Percentiles rank a stretch among this genome's conserved stretches.
These are phyloP conservation scores for Mixornis gularis DNA, from an alignment of 2,113 vertebrate species.

Conservation along the genomic window DNA sequence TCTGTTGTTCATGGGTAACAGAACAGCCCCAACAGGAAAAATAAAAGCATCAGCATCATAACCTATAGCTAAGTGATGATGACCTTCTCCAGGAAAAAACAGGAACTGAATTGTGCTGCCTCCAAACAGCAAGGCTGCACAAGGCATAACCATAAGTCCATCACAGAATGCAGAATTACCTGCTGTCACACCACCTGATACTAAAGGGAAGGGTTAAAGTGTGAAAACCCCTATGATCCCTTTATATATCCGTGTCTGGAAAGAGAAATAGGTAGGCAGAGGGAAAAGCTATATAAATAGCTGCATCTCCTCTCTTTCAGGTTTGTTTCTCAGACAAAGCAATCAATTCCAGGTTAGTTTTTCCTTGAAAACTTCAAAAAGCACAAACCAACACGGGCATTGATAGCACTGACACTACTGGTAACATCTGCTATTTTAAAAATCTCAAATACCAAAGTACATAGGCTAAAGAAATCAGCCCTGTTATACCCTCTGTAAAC, in stretches of 20 bases:
- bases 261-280: not conserved
- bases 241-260: not conserved
- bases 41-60: not conserved
- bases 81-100: constrained; percentile 6
- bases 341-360: not conserved
- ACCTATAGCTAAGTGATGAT: not conserved
- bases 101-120: not conserved
- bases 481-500: not conserved
- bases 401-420: not conserved
- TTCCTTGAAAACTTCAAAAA: not conserved
- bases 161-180: constrained; percentile 15
- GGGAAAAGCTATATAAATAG: not conserved
- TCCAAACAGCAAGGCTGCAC: not conserved
- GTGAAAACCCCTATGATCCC: not conserved
- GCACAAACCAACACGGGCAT: not conserved
- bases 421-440: not conserved
- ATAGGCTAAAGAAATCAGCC: not conserved
- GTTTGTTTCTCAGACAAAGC: not conserved
- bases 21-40: not conserved
- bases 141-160: not conserved
- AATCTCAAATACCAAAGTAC: not conserved
- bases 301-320: not conserved
- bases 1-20: not conserved
- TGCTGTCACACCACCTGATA: constrained; percentile 8
- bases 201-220: constrained; percentile 29